Base-by-base conservation (phyloP, 2,113 vertebrate genomes). In the Sminthopsis crassicaudata region DNA sequence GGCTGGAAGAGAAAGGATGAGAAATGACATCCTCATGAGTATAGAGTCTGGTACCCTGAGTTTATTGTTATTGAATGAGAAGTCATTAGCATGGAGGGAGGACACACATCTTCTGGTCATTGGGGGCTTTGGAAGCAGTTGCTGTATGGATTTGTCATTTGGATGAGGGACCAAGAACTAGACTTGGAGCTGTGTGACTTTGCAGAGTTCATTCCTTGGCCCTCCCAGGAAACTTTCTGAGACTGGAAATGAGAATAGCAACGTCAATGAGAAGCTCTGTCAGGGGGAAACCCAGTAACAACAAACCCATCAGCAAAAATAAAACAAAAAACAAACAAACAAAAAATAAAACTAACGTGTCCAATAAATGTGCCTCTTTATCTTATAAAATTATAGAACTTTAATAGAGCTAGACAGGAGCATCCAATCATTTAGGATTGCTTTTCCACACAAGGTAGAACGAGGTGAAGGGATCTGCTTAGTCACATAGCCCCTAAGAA, bases 121-220 rank as follows among this genome's bases (percentile, higher is more conserved):
- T 46, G 91, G 54, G 91, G 94, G 53, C 53, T 96, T 60, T 97
- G 52, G 93, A 91, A 67, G 88, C 91, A 91, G 30, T 89, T 94
- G 46, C 90, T 93, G 8, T 92, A 52, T 26, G 54, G n/a, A 95
- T 91, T 94, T 97, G n/a, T 90, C 90, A 36, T 42, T 95, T 22
- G 12, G 6, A 22, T 42, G 8, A 76, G n/a, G 67, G 67, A 1
- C 36, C 36, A n/a, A 76, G 25, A 67, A 14, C 30, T 22, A 42
- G 4, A 0, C 36, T 42, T 19, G 14, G 67, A 76, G 14, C 67
- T n/a, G 60, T 60, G 14, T 19, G 60, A 76, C 14, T 36, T n/a
- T 42, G 67, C 5, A 16, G 16, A 76, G 6, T n/a, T 22, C 36
- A 76, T 22, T 30, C 14, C 30, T 67, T 16, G 3, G 3, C 5